A percentile compares a stretch with the other conserved stretches of the same genome.
phyloP scores from a whole-genome alignment of 2,113 vertebrate genomes.

The Melospiza georgiana region DNA sequence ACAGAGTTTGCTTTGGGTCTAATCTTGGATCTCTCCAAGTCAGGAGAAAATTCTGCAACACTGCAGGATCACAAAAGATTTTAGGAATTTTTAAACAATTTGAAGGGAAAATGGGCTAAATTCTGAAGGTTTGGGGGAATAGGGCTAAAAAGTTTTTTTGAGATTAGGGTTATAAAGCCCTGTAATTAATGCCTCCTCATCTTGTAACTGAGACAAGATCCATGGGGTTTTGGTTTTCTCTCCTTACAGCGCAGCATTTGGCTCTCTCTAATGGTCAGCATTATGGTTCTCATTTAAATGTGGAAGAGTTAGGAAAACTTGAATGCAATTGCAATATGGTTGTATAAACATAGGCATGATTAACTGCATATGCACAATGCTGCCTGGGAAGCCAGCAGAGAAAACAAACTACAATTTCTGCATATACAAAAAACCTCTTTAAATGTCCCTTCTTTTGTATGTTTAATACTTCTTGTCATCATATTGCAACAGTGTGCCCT shows the following conservation, averaged over 20 bases:
- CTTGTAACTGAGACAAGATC: neutral
- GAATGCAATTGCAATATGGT: neutral
- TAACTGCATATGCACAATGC: neutral
- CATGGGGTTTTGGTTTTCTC: neutral
- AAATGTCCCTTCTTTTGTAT: neutral
- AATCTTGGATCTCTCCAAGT: neutral
- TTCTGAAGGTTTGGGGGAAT: neutral
- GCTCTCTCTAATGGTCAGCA: neutral
- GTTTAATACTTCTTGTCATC: neutral
- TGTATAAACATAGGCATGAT: conserved; percentile 14
- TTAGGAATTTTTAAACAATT: neutral
- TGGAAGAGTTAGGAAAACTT: conserved; percentile 20
- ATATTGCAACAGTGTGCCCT: neutral
- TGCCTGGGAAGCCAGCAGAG: neutral
- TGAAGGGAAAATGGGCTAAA: neutral
- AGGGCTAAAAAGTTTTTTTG: neutral
- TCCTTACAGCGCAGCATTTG: neutral
- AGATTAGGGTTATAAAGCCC: neutral
- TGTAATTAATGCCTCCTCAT: neutral
- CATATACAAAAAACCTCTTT: neutral
- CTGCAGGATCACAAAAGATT: neutral
- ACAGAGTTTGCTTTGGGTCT: neutral
- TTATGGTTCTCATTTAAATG: conserved; percentile 23
- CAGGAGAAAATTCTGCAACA: neutral
- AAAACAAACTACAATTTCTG: neutral